These are phyloP conservation scores for Pristionchus fissidentatus DNA, from an alignment of 2,888 invertebrate genomes.

Conservation along the genomic window DNA sequence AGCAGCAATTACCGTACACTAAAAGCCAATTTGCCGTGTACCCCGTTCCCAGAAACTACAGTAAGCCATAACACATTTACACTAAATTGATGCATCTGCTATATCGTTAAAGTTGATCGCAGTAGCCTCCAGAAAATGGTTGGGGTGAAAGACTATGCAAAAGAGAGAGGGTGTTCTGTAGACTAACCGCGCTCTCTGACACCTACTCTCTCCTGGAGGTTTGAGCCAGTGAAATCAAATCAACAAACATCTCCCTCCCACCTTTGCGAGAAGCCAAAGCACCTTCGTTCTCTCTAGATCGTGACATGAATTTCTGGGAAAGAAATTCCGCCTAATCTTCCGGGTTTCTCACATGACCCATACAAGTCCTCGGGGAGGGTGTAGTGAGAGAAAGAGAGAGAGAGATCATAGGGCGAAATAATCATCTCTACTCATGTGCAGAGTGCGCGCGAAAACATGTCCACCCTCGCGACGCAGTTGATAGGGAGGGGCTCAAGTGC, in stretches of 20 bases:
- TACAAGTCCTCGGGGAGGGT: neutral
- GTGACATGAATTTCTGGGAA: neutral
- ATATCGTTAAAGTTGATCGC: no score
- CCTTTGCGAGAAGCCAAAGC: neutral
- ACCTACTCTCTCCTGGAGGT: no score
- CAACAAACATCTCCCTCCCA: no score
- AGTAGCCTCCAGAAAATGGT: no score
- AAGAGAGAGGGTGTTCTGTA: no score
- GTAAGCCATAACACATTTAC: neutral
- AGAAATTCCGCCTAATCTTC: conserved; percentile 13
- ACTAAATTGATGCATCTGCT: no score
- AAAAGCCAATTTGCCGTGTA: no score
- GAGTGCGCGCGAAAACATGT: neutral
- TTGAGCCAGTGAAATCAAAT: no score
- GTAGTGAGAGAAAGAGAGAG: neutral
- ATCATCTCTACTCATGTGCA: no score
- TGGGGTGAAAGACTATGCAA: no score
- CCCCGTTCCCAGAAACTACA: neutral
- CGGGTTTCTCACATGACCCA: neutral
- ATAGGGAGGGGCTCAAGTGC: neutral
- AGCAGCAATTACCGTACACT: no score
- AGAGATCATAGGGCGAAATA: neutral
- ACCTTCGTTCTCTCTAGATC: neutral
- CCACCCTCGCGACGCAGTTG: neutral
- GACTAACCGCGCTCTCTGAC: no score